A percentile compares a stretch with the other conserved stretches of the same genome.
phyloP scores from a whole-genome alignment of 2,888 invertebrate species.

The Scelioninae gen. 1 region DNA sequence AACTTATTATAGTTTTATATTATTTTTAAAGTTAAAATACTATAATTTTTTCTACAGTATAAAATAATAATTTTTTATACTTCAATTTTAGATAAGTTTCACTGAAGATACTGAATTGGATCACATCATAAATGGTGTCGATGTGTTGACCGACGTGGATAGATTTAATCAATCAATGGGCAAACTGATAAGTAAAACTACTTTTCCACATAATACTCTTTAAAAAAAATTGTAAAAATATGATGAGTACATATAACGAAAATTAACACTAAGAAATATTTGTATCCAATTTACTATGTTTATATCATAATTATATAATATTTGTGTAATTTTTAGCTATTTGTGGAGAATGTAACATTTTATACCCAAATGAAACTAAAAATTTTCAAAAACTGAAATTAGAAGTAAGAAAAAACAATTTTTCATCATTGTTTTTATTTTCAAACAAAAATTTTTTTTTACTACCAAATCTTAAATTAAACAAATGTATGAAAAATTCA shows the following conservation, averaged over 20 bases:
- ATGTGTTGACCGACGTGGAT: slow-evolving; percentile 84
- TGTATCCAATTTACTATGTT: too few relatives aligned
- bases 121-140: slow-evolving; percentile 77
- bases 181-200: slow-evolving; percentile 77
- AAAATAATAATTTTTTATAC: not conserved
- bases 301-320: too few relatives aligned
- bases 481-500: too few relatives aligned
- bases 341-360: slow-evolving; percentile 80
- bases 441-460: too few relatives aligned
- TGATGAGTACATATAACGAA: not conserved
- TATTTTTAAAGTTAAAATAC: too few relatives aligned
- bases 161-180: slow-evolving; percentile 83
- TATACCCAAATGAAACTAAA: slow-evolving; percentile 79
- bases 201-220: not conserved
- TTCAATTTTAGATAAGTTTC: slow-evolving; percentile 65
- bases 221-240: not conserved
- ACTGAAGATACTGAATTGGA: slow-evolving; percentile 84
- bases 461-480: too few relatives aligned
- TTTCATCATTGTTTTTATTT: slow-evolving; percentile 73
- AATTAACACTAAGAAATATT: too few relatives aligned
- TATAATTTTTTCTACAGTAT: too few relatives aligned
- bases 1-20: too few relatives aligned
- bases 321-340: slow-evolving; percentile 58
- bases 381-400: slow-evolving; percentile 82
- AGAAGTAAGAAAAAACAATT: slow-evolving; percentile 78